Evolutionary conservation across 1,140 invertebrate genomes (phyloP).

Genomic region (Meloidogyne floridensis): DNA sequence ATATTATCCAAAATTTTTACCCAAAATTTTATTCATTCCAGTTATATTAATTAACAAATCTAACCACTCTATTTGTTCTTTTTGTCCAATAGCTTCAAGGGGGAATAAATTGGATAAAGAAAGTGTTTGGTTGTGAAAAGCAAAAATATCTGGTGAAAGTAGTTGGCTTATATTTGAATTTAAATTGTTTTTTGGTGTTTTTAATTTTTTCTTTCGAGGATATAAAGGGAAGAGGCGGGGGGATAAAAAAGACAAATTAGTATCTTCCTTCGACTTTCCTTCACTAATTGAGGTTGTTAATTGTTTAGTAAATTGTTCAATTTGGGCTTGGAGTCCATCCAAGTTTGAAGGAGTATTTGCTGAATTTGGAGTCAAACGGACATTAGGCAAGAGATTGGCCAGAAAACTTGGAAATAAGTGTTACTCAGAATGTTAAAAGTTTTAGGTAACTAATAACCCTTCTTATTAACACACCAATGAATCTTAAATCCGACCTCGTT

Average conservation of each 20-base stretch:
- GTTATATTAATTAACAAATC: neutral
- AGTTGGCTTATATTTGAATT: conserved; percentile 1
- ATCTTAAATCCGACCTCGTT: too few species aligned
- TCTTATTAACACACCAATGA: too few species aligned
- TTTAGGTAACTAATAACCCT: neutral
- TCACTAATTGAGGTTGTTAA: neutral
- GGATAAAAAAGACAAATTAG: conserved; percentile 7
- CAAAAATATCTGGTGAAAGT: conserved; percentile 19
- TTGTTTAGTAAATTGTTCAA: conserved; percentile 5
- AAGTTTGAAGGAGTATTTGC: conserved; percentile 4
- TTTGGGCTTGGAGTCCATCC: conserved; percentile 14
- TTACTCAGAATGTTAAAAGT: neutral
- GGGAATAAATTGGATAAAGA: neutral
- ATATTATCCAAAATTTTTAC: neutral
- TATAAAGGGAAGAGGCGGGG: conserved; percentile 15
- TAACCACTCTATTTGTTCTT: neutral
- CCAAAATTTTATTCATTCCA: neutral
- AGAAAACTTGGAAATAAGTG: conserved; percentile 1
- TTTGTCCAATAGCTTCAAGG: conserved; percentile 4
- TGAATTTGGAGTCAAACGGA: neutral
- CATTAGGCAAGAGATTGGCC: neutral
- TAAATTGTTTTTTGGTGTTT: neutral
- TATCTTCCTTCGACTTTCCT: neutral
- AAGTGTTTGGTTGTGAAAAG: conserved; percentile 3
- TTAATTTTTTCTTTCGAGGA: conserved; percentile 4